Base-by-base conservation (phyloP, 1,140 invertebrate genomes). In the Zaprionus taronus region DNA sequence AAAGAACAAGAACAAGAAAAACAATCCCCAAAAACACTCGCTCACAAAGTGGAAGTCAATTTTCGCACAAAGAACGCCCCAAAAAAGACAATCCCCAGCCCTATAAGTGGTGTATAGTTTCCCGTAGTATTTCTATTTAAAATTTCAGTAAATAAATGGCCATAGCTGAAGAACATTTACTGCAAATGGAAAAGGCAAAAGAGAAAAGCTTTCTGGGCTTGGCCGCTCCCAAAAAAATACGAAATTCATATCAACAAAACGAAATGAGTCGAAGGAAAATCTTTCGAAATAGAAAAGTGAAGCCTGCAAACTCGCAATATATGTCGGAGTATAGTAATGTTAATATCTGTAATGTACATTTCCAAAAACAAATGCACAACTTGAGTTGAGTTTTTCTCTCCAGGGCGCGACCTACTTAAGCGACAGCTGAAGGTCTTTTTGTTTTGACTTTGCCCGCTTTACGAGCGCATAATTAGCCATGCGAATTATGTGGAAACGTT, bases 11-110 rank as follows among this genome's bases (percentile, higher is more conserved):
- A 47, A 47, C 41, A 67, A 26, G 20, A 47, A 58, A 77, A 79
- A 90, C 84, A 90, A 85, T 77, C 81, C 22, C 47, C n/a, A 51
- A 90, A 81, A 80, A 70, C 66, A 77, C 70, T 28, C 55, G 44
- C 72, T 51, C 31, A 31, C 66, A 72, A 72, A 66, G 70, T 55
- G 49, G 28, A 63, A 72, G 61, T 55, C 64, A 67, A 69, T 62
- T 74, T 80, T 72, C 36, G 12, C 63, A 65, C 64, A 64, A 49
- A 61, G 34, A 47, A 38, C n/a, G 36, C 36, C 14, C 14, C 57
- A 57, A 57, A 36, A 41, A 24, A 15, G 24, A 15, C 60, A 55
- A 22, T 17, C n/a, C 7, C 41, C n/a, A 17, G 41, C n/a, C n/a
- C n/a, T 3, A 44, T 47, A 47, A 11, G n/a, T 7, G n/a, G n/a